Evolutionary conservation across 2,888 invertebrate species (phyloP), one percentile per base, ranked within the genome.

Genomic region (Pammene aurita): DNA sequence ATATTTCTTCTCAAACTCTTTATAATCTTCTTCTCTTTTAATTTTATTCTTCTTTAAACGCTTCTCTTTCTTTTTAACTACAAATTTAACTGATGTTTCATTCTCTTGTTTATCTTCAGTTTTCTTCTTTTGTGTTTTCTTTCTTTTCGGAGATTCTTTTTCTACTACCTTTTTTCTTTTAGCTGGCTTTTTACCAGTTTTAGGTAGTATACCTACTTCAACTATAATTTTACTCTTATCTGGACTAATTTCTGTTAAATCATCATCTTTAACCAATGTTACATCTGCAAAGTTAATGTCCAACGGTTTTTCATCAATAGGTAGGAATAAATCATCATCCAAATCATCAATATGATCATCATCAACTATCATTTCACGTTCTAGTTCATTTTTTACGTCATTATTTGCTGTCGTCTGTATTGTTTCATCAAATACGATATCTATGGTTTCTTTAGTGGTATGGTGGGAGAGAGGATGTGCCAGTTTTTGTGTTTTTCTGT

Each of bases 1-100:
- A 18, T 60, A 66, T 44, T 66, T 66, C 58, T 66, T 57, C 50
- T 60, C 66, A 52, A 66, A 66, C 42, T 58, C 66, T 44, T 60
- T 66, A 7, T 52, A 66, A 60, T 66, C 57, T n/a, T 58, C 58
- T 54, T 66, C 58, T 2, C 13, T 66, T 11, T 41, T 66, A n/a
- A 66, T 34, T n/a, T 58, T 52, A n/a, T 26, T 52, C 14, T 52
- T 66, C 58, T 66, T 66, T 13, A 58, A 41, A n/a, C 48, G 14
- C 16, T 14, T 66, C 13, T 58, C 58, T 7, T 66, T 52, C 57
- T 58, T 66, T 44, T 58, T 42, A 14, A 42, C 50, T 11, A 50
- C 38, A 13, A 55, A 55, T 52, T 60, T 42, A 41, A 62, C 52
- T 41, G 52, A 42, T 16, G 41, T 10, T 7, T 50, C 41, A n/a